phyloP scores from a whole-genome alignment of 2,888 invertebrate species.

The Synergus umbraculus region DNA sequence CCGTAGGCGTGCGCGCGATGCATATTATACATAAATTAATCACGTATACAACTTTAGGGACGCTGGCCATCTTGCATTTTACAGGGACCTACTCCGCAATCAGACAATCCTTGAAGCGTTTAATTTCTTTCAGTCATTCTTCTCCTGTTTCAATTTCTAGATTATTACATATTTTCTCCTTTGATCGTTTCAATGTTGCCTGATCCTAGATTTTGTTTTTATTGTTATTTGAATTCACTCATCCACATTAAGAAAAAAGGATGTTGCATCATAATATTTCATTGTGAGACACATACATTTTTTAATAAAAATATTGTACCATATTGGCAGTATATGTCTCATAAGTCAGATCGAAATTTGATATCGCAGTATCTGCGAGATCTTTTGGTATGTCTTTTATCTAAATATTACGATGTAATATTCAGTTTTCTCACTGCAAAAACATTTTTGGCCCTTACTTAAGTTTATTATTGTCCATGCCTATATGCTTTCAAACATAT shows the following conservation, averaged over 20 bases:
- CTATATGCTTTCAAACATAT: constrained; percentile 15
- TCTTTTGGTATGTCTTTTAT: not conserved
- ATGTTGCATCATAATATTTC: not conserved
- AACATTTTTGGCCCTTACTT: constrained; percentile 10
- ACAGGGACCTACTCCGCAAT: constrained; percentile 77
- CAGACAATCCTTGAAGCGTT: constrained; percentile 77
- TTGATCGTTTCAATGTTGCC: constrained; percentile 81
- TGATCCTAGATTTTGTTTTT: constrained; percentile 79
- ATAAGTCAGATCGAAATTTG: not conserved
- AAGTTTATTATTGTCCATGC: constrained; percentile 8
- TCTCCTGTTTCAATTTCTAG: constrained; percentile 55
- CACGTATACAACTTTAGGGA: constrained; percentile 76
- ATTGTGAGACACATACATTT: not conserved
- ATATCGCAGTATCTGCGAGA: not conserved
- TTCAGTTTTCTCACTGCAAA: constrained; percentile 33
- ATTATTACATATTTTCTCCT: constrained; percentile 75
- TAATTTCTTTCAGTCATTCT: constrained; percentile 65
- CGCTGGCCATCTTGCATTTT: constrained; percentile 78
- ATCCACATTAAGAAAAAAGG: constrained; percentile 29
- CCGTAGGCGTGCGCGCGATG: constrained; percentile 48
- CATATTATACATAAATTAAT: constrained; percentile 60
- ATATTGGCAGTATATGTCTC: not conserved
- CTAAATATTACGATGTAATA: not conserved
- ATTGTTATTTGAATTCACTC: constrained; percentile 71
- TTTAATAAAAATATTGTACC: not conserved